Conservation (phyloP, 1,140 invertebrate genomes). For the Linepithema humile region DNA sequence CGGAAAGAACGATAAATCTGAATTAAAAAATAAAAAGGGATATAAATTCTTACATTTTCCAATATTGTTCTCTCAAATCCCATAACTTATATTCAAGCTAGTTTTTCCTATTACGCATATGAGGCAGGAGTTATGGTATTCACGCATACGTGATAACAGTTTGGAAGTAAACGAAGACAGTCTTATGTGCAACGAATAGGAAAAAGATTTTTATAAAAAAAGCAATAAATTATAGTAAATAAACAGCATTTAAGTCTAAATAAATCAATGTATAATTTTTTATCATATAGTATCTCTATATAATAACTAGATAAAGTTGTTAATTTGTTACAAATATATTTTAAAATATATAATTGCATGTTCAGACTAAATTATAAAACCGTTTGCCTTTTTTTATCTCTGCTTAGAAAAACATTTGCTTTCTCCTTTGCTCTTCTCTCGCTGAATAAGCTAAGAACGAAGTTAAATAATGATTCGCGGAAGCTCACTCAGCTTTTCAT, state of each 20-base stretch:
- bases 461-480: conserved; percentile 59
- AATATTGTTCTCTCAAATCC: conserved; percentile 24
- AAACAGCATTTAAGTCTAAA: not conserved
- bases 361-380: conserved; percentile 7
- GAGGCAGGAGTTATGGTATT: not conserved
- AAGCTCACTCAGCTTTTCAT: conserved; percentile 19
- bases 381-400: not conserved
- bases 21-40: conserved; percentile 18
- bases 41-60: conserved; percentile 3
- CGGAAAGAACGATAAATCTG: not conserved
- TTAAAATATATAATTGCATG: not conserved
- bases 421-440: not conserved
- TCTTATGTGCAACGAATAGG: not conserved
- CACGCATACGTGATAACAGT: not conserved
- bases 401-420: conserved; percentile 24
- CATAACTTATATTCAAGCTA: conserved; percentile 33
- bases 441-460: conserved; percentile 62
- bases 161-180: not conserved
- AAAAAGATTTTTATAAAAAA: not conserved
- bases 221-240: not conserved
- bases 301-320: not conserved
- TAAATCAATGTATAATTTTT: not conserved
- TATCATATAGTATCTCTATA: too few relatives aligned
- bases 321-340: not conserved
- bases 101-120: conserved; percentile 15